Evolutionary conservation across 1,140 invertebrate species (phyloP), one percentile per base, ranked within the genome.

Genomic region (Listronotus bonariensis): DNA sequence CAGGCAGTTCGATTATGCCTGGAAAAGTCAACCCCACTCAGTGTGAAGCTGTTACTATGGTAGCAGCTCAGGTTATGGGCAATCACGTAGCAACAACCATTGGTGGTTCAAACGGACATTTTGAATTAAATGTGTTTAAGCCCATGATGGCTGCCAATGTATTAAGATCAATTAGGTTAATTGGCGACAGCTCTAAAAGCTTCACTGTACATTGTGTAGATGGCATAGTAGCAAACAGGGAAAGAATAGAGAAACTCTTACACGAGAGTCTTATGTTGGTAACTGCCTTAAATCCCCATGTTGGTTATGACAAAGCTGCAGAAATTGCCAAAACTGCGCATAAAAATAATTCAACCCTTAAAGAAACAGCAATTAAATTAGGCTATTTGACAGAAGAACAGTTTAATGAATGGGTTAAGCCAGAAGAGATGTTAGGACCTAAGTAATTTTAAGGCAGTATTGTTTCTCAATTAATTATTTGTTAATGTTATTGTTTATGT

Each of bases 101-200:
- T 40, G 96, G 95, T 42, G 96, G 95, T n/a, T 90, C 91, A 65
- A 97, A 96, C 73, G 98, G 98, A 3, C 97, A 99, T 81, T 99
- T 99, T 82, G 97, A 99, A 81, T 84, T 99, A 6, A 99, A 99
- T 80, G 97, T 99, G 0, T 99, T 98, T 82, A 99, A 99, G 79
- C 96, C 98, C 0, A 84, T 99, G 82, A 98, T 99, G 53, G 93
- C 98, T 6, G 86, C 92, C n/a, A 99, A 99, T 82, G 92, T 98
- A 18, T 82, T 99, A 45, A 83, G 91, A 68, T 99, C 97, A 9
- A 92, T 96, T 15, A 84, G 93, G 38, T 82, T 99, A 1, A 80
- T 99, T 6, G 93, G 91, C 57, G 95, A 98, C 78, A 88, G 89
- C 49, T 86, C 85, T 70, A 82, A 88, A 36, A 90, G 91, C 3